Evolutionary conservation across 2,888 invertebrate genomes (phyloP).

Genomic region (Timema podura): DNA sequence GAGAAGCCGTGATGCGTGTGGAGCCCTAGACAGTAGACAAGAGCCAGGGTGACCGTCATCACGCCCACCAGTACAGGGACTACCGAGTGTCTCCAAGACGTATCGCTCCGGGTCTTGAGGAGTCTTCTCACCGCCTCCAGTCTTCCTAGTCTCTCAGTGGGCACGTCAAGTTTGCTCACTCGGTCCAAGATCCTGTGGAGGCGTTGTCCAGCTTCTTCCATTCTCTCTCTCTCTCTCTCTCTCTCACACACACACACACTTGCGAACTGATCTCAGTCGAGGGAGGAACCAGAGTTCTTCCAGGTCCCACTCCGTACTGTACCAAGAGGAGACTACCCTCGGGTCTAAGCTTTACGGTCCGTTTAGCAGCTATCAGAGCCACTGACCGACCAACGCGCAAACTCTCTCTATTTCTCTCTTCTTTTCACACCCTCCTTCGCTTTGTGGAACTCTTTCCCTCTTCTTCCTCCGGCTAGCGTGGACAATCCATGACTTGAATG

Average conservation of each 20-base stretch:
- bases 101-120: background rate
- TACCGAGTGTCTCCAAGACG: conserved; percentile 10
- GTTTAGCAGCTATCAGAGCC: too few relatives aligned
- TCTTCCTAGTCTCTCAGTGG: background rate
- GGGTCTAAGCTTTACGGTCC: too few relatives aligned
- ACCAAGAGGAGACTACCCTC: too few relatives aligned
- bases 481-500: too few relatives aligned
- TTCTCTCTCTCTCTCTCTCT: background rate
- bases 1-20: conserved; percentile 39
- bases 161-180: conserved; percentile 21
- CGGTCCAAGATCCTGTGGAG: conserved; percentile 20
- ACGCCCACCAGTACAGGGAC: conserved; percentile 27
- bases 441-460: too few relatives aligned
- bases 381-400: too few relatives aligned
- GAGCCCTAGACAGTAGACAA: conserved; percentile 37
- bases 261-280: too few relatives aligned
- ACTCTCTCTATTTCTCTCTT: too few relatives aligned
- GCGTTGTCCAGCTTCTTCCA: conserved; percentile 22
- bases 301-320: too few relatives aligned
- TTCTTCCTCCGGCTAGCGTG: too few relatives aligned
- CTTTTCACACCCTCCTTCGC: too few relatives aligned
- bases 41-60: conserved; percentile 32
- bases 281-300: too few relatives aligned
- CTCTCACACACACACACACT: background rate
- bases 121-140: conserved; percentile 22